Conservation (phyloP, 2,113 vertebrate genomes). For the Caloenas nicobarica region DNA sequence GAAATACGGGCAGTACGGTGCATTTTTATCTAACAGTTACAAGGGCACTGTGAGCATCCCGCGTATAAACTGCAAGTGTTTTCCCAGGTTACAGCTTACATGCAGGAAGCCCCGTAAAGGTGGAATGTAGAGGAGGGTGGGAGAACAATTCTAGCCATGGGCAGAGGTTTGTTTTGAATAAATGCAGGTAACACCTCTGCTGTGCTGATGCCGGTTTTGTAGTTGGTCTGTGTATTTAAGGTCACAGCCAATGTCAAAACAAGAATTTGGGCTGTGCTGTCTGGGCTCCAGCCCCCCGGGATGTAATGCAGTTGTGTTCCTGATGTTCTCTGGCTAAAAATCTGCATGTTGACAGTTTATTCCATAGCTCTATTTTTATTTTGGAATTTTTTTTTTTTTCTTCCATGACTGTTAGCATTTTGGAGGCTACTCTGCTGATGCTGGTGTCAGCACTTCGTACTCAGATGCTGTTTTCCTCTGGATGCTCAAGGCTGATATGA, state of each 20-base stretch:
- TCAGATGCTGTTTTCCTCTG: not conserved
- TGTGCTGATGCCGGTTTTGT: not conserved
- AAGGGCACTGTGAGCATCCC: not conserved
- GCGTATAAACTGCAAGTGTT: not conserved
- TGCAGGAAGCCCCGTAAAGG: not conserved
- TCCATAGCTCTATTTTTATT: not conserved
- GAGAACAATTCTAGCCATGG: not conserved
- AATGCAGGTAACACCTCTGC: not conserved
- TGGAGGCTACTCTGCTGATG: not conserved
- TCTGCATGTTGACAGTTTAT: not conserved
- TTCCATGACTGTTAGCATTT: not conserved
- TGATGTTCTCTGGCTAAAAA: not conserved
- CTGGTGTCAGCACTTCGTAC: not conserved
- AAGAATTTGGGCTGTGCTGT: not conserved
- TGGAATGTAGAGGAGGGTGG: not conserved
- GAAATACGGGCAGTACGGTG: not conserved
- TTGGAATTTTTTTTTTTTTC: not conserved
- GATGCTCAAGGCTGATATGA: not conserved
- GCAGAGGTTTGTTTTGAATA: not conserved
- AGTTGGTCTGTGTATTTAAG: not conserved
- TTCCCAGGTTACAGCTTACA: not conserved
- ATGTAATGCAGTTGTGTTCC: not conserved
- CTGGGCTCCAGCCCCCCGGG: not conserved
- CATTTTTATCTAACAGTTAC: not conserved
- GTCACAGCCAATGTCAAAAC: slow-evolving; percentile 5